phyloP scores from a whole-genome alignment of 2,113 vertebrate species.

The Octodon degus region DNA sequence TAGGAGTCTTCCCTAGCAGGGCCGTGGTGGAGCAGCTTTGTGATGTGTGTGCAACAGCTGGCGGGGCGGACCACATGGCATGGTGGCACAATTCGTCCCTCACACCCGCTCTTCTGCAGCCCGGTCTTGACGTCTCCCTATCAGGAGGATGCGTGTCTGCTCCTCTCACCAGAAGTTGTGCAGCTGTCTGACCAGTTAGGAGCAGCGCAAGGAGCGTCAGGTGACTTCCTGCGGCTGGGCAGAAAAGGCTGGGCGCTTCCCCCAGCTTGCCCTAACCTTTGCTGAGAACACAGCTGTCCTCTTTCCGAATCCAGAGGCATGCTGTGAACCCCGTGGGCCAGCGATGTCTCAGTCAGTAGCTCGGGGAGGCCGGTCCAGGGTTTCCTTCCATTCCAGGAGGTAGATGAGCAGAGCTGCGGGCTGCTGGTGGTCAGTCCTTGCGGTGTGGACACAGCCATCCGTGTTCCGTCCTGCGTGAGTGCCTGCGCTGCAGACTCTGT shows the following conservation, averaged over 20 bases:
- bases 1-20: neutral
- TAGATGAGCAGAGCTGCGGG: neutral
- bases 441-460: neutral
- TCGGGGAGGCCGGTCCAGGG: neutral
- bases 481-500: neutral
- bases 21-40: too few species aligned
- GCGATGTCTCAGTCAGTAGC: neutral
- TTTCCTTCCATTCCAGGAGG: too few species aligned
- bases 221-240: neutral
- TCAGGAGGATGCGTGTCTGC: too few species aligned
- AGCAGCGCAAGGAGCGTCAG: rapidly evolving
- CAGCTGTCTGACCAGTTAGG: neutral
- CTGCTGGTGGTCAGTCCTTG: rapidly evolving
- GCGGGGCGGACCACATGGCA: neutral
- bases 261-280: neutral
- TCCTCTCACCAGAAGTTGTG: neutral
- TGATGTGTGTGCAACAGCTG: rapidly evolving
- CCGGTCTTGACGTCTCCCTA: neutral
- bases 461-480: neutral
- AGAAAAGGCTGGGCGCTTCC: too few species aligned
- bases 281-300: neutral
- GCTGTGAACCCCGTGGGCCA: neutral
- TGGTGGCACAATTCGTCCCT: neutral
- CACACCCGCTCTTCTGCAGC: neutral
- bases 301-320: neutral